Percentiles rank a stretch among this genome's conserved stretches.
phyloP scores from a whole-genome alignment of 2,888 invertebrate species.

The Pseudococcus longispinus region DNA sequence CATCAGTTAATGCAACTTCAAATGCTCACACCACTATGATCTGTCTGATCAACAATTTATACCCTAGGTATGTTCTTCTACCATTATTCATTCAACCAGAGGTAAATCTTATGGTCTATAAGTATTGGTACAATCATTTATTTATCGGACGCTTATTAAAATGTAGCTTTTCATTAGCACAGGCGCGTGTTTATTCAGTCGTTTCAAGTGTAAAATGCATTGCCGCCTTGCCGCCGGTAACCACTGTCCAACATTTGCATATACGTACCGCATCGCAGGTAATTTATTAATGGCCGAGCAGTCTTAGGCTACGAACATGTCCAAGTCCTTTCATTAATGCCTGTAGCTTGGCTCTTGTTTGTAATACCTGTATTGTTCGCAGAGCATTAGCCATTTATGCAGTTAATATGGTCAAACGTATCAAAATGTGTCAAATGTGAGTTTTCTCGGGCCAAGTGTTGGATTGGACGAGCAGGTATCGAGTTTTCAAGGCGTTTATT shows the following conservation, averaged over 20 bases:
- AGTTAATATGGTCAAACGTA: background rate
- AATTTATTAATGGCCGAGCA: background rate
- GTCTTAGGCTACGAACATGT: background rate
- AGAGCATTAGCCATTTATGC: too few species aligned
- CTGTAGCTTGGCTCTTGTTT: too few species aligned
- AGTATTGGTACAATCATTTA: background rate
- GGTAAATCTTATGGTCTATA: background rate
- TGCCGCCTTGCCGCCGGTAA: background rate
- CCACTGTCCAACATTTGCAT: background rate
- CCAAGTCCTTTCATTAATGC: background rate
- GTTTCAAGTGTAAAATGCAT: background rate
- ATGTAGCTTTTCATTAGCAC: conserved; percentile 13
- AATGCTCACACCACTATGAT: background rate
- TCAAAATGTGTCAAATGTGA: background rate
- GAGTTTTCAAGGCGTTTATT: background rate
- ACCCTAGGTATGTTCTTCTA: background rate
- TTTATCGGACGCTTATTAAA: conserved; percentile 10
- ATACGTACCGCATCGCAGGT: background rate
- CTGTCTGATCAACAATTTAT: background rate
- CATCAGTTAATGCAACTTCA: background rate
- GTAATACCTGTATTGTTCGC: too few species aligned
- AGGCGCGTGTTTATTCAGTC: background rate
- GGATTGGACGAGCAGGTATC: too few species aligned
- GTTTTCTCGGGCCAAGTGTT: too few species aligned
- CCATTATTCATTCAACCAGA: background rate